These are phyloP conservation scores for Thymelicus lineola DNA, from an alignment of 2,888 invertebrate species.

Conservation along the genomic window DNA sequence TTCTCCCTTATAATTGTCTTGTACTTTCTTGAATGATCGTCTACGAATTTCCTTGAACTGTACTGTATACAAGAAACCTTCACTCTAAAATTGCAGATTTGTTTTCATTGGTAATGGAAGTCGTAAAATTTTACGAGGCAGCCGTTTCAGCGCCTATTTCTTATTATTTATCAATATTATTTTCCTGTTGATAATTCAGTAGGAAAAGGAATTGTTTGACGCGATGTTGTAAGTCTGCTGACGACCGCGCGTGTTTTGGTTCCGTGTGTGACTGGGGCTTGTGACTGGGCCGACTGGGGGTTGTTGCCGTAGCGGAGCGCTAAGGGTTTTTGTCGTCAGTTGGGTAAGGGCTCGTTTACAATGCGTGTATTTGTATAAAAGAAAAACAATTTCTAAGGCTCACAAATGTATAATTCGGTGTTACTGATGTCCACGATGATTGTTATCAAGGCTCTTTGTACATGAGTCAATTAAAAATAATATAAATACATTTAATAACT, in stretches of 20 bases:
- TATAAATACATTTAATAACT: too few relatives aligned
- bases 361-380: slow-evolving; percentile 3
- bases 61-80: neutral
- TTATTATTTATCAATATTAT: neutral
- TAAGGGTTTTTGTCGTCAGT: slow-evolving; percentile 64
- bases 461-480: too few relatives aligned
- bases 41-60: neutral
- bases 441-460: too few relatives aligned
- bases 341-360: slow-evolving; percentile 58
- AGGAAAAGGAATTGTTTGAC: slow-evolving; percentile 6
- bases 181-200: neutral
- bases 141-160: neutral
- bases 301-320: slow-evolving; percentile 46
- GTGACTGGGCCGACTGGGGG: slow-evolving; percentile 57
- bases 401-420: too few relatives aligned
- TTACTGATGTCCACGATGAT: too few relatives aligned
- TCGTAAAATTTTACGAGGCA: slow-evolving; percentile 15
- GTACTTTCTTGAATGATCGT: neutral
- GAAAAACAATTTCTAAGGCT: too few relatives aligned
- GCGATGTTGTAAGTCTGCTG: slow-evolving; percentile 34
- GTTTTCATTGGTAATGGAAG: slow-evolving; percentile 9
- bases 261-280: slow-evolving; percentile 61
- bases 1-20: too few relatives aligned
- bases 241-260: slow-evolving; percentile 57
- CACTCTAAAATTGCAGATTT: slow-evolving; percentile 32